Conservation (phyloP, 2,888 invertebrate genomes). For the Catocala fraxini region DNA sequence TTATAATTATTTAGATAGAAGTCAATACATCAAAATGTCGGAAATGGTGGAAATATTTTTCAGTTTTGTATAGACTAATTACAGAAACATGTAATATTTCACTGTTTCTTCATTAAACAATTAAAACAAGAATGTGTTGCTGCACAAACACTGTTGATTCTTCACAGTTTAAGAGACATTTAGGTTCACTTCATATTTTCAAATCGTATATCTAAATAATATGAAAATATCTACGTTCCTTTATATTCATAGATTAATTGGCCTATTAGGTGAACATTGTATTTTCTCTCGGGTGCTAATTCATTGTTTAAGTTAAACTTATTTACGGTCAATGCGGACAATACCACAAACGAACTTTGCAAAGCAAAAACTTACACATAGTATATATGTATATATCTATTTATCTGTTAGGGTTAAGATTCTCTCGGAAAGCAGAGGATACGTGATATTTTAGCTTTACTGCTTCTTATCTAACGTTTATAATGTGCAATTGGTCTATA, state of each 20-base stretch:
- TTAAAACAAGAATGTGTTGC: not conserved
- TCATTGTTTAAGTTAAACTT: slow-evolving; percentile 51
- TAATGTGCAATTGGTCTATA: slow-evolving; percentile 70
- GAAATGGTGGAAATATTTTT: slow-evolving; percentile 29
- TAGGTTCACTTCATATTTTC: no score
- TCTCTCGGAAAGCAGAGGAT: slow-evolving; percentile 75
- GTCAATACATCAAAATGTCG: slow-evolving; percentile 60
- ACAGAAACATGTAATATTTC: not conserved
- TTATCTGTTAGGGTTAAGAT: slow-evolving; percentile 69
- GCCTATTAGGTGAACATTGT: slow-evolving; percentile 49
- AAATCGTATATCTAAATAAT: not conserved
- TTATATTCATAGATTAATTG: slow-evolving; percentile 21
- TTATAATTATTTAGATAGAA: slow-evolving; percentile 76
- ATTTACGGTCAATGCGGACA: slow-evolving; percentile 73
- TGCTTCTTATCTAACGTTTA: slow-evolving; percentile 76
- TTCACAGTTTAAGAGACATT: not conserved
- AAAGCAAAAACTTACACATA: slow-evolving; percentile 72
- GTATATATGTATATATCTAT: slow-evolving; percentile 54
- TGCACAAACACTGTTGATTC: slow-evolving; percentile 4
- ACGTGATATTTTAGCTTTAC: slow-evolving; percentile 86
- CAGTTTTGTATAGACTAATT: slow-evolving; percentile 28
- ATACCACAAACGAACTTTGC: slow-evolving; percentile 76
- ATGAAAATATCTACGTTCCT: slow-evolving; percentile 3
- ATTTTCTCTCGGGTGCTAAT: slow-evolving; percentile 57
- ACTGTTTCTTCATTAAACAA: not conserved